Conservation (phyloP, 1,140 invertebrate species). For the Belonocnema kinseyi region DNA sequence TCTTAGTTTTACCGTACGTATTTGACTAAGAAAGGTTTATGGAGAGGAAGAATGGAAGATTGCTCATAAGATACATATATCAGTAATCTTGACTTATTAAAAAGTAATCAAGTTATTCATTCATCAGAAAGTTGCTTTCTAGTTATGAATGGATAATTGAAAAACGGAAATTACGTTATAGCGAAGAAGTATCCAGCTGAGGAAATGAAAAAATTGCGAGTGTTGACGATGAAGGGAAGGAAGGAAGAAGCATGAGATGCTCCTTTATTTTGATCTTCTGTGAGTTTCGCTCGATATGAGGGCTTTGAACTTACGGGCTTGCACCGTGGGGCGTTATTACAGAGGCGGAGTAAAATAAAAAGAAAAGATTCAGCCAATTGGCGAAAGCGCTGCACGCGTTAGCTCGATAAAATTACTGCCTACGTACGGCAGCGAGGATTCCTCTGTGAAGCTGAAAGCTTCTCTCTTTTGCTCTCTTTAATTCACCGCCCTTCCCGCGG, state of each 20-base stretch:
- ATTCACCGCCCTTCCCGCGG: neutral
- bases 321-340: slow-evolving; percentile 36
- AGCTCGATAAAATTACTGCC: slow-evolving; percentile 58
- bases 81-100: slow-evolving; percentile 10
- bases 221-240: slow-evolving; percentile 5
- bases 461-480: neutral
- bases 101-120: slow-evolving; percentile 19
- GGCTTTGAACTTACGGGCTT: slow-evolving; percentile 37
- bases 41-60: no score
- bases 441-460: slow-evolving; percentile 33
- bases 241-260: neutral
- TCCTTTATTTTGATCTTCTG: neutral
- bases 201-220: slow-evolving; percentile 6
- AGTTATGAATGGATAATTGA: slow-evolving; percentile 29
- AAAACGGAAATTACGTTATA: slow-evolving; percentile 8
- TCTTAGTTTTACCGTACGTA: no score
- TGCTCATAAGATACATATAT: no score
- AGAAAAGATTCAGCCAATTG: slow-evolving; percentile 51
- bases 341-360: slow-evolving; percentile 33
- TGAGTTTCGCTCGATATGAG: slow-evolving; percentile 31
- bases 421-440: slow-evolving; percentile 43
- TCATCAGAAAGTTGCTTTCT: neutral
- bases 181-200: neutral
- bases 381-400: slow-evolving; percentile 48
- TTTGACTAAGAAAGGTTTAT: no score